Base-by-base conservation (phyloP, 2,113 vertebrate species). In the Gadus macrocephalus region DNA sequence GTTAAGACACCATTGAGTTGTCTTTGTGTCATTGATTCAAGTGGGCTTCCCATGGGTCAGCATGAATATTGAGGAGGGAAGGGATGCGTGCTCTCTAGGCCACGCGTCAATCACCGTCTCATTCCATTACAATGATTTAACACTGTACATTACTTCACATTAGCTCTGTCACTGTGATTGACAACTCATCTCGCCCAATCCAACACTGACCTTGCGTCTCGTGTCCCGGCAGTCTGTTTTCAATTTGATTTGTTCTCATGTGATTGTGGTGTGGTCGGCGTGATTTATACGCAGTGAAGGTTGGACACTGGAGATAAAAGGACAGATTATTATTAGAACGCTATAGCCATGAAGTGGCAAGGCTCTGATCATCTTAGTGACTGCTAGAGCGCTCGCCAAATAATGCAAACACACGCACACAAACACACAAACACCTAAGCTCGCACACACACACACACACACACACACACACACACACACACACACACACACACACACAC, bases 211-310 rank as follows among this genome's bases (percentile, higher is more conserved):
- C 68, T 69, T 68, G 28, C 17, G 11, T 3, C n/a, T 49, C n/a
- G 60, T 1, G 27, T 68, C 55, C 28, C 17, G 3, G 9, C 64
- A 56, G 74, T 49, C 53, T n/a, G 56, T 70, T 67, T 42, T 75
- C 66, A n/a, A 63, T 20, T 31, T 74, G 78, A 78, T 65, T 62
- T 68, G 71, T 81, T 73, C 27, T 22, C 69, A 64, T 6, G 19
- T 31, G 49, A 59, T 55, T 6, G 55, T 7, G 25, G 62, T 15
- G 0, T 60, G 58, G 42, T 31, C 28, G 2, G 28, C 28, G 28
- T 31, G 31, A 31, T 31, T 31, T 31, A 31, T 31, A 31, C 31
- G 1, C 31, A 31, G 42, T 9, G 42, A 14, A 14, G 42, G 42
- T 49, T 6, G 42, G 42, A 14, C 2, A 14, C 5, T 49, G 31